These are phyloP conservation scores for Erebia epiphron DNA, from an alignment of 2,888 invertebrate genomes.

Conservation along the genomic window DNA sequence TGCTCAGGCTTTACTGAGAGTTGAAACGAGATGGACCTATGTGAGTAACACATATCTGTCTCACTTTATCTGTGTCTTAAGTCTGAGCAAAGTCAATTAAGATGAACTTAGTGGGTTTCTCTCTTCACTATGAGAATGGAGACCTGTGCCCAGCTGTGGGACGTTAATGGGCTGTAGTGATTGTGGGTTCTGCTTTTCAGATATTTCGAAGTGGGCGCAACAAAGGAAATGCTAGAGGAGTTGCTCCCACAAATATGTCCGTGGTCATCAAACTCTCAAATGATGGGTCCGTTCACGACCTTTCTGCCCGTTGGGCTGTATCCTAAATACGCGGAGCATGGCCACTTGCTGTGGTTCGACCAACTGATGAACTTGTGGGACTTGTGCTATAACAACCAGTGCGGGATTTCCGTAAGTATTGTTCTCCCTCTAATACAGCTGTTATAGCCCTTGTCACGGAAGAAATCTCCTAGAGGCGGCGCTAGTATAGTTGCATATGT, in stretches of 20 bases:
- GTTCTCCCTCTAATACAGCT: not conserved
- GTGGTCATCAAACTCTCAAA: constrained; percentile 81
- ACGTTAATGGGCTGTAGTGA: too few species aligned
- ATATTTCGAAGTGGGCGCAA: constrained; percentile 88
- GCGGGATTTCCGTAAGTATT: constrained; percentile 81
- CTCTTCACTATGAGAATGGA: too few species aligned
- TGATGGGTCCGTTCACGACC: constrained; percentile 85
- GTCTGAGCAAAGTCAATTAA: too few species aligned
- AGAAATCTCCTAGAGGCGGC: too few species aligned
- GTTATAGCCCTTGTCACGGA: not conserved
- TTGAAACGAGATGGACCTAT: too few species aligned
- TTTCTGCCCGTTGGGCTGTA: constrained; percentile 90
- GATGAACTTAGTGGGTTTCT: too few species aligned
- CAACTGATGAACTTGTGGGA: constrained; percentile 91
- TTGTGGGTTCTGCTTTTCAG: constrained; percentile 63
- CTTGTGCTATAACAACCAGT: constrained; percentile 87
- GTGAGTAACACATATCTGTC: too few species aligned
- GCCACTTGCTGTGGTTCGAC: constrained; percentile 90
- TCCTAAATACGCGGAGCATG: constrained; percentile 83
- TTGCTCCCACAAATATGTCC: constrained; percentile 91
- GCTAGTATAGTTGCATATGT: too few species aligned
- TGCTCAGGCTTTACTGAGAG: too few species aligned
- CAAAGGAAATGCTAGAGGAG: constrained; percentile 93
- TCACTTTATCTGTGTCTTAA: too few species aligned
- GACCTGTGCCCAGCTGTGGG: too few species aligned